A percentile compares a stretch with the other conserved stretches of the same genome.
phyloP scores from a whole-genome alignment of 2,888 invertebrate genomes.

The Phyllotreta striolata region DNA sequence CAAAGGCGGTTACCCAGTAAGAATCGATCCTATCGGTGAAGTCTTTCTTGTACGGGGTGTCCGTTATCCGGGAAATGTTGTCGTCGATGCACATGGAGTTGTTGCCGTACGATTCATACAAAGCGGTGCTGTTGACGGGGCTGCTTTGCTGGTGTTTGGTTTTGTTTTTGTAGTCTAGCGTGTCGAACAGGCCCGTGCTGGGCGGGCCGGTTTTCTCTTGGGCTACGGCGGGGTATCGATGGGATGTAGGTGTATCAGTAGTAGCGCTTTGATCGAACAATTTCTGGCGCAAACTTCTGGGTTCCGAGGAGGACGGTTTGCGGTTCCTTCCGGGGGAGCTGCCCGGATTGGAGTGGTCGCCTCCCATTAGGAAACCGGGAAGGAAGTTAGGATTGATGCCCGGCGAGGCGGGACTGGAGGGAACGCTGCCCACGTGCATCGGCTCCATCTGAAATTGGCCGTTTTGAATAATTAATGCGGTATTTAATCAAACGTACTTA shows the following conservation, averaged over 20 bases:
- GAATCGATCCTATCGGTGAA: conserved; percentile 52
- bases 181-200: conserved; percentile 74
- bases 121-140: conserved; percentile 51
- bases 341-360: conserved; percentile 63
- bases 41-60: conserved; percentile 25
- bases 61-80: conserved; percentile 53
- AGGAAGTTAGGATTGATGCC: conserved; percentile 74
- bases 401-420: conserved; percentile 73
- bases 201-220: conserved; percentile 72
- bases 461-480: no score
- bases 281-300: conserved; percentile 53
- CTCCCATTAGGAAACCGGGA: conserved; percentile 81
- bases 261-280: conserved; percentile 54
- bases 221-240: conserved; percentile 56
- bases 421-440: conserved; percentile 83
- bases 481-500: no score
- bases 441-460: conserved; percentile 73
- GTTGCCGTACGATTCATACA: conserved; percentile 39
- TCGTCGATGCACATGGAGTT: conserved; percentile 50
- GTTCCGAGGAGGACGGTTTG: conserved; percentile 48
- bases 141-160: conserved; percentile 34
- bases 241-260: conserved; percentile 54
- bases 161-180: conserved; percentile 60
- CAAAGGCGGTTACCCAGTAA: conserved; percentile 90
- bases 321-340: conserved; percentile 55